Conservation (phyloP, 2,113 vertebrate genomes). For the human region DNA sequence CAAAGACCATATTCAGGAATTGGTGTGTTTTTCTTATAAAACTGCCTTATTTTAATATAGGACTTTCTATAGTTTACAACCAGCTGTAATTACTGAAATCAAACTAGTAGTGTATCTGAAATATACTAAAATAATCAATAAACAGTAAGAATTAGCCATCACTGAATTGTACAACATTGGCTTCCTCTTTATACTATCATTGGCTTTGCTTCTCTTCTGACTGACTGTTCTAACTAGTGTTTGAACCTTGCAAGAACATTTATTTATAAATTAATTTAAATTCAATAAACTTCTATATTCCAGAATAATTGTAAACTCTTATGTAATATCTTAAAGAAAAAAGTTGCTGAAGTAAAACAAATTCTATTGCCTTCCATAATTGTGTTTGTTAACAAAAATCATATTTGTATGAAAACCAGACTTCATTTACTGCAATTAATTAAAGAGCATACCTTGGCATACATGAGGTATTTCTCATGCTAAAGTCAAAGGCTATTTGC, state of each 20-base stretch:
- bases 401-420: not conserved
- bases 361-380: not conserved
- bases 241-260: not conserved
- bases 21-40: not conserved
- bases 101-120: not conserved
- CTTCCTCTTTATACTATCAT: not conserved
- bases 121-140: not conserved
- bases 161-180: not conserved
- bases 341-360: not conserved
- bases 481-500: not conserved
- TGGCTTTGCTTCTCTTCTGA: not conserved
- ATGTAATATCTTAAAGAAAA: not conserved
- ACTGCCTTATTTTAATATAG: not conserved
- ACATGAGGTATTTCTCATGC: not conserved
- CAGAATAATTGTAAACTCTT: not conserved
- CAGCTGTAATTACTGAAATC: not conserved
- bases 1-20: constrained; percentile 11
- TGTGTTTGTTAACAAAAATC: not conserved
- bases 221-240: not conserved
- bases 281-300: not conserved
- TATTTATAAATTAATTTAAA: constrained; percentile 16
- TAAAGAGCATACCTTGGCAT: not conserved
- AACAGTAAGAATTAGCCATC: not conserved
- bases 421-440: not conserved
- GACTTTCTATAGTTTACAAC: not conserved